These are phyloP conservation scores for Thereva unica DNA, from an alignment of 2,888 invertebrate species.

Conservation along the genomic window DNA sequence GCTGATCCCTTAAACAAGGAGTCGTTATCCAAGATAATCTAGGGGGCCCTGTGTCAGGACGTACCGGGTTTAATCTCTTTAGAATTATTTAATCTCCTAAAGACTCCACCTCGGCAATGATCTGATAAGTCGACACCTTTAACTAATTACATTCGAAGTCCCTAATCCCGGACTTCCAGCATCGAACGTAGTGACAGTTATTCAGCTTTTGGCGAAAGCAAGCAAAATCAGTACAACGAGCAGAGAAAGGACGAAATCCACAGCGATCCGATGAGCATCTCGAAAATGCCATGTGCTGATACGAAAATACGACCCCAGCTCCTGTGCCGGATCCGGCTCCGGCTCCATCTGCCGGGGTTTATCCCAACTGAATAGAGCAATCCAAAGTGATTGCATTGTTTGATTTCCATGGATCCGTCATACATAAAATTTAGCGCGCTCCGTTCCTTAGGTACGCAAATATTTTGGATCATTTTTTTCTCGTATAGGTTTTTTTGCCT, in stretches of 20 bases:
- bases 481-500: neutral
- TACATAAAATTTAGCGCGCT: conserved; percentile 35
- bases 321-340: no score
- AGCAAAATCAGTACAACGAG: no score
- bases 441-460: conserved; percentile 7
- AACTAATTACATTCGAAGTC: conserved; percentile 17
- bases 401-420: conserved; percentile 36
- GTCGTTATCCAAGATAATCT: no score
- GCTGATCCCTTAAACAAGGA: no score
- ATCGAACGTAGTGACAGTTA: no score
- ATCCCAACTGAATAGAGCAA: conserved; percentile 23
- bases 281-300: no score
- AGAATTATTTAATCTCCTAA: neutral
- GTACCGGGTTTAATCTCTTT: neutral
- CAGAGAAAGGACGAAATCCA: neutral
- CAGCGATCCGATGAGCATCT: neutral
- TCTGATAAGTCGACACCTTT: conserved; percentile 27
- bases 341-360: no score
- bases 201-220: no score
- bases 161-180: no score
- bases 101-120: conserved; percentile 11
- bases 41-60: no score
- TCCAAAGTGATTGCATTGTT: conserved; percentile 37
- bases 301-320: no score
- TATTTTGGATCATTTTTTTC: neutral